Conservation (phyloP, 2,797 vertebrate species). For the Cynopterus sphinx region DNA sequence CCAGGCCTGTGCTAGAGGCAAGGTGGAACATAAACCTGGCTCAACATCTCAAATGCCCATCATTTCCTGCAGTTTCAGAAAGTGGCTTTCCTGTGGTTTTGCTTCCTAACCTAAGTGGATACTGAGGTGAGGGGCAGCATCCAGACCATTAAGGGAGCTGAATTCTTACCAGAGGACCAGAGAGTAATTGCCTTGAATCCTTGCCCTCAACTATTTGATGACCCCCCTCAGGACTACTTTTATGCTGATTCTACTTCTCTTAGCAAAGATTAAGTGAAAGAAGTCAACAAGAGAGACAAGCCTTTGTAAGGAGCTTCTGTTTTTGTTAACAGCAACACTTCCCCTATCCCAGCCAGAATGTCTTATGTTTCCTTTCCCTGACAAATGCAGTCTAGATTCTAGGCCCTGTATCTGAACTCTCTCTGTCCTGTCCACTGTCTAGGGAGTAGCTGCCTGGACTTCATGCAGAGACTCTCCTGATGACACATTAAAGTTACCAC, state of each 20-base stretch:
- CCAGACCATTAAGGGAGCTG: neutral
- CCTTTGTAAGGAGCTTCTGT: neutral
- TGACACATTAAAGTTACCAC: neutral
- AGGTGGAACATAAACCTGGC: neutral
- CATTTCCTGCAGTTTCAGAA: neutral
- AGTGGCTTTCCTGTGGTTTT: neutral
- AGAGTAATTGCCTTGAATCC: neutral
- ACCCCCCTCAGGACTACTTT: neutral
- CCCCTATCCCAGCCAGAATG: fast-evolving
- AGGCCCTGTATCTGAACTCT: neutral
- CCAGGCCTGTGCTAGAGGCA: neutral
- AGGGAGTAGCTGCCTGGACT: neutral
- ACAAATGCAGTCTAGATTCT: neutral
- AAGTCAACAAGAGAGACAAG: neutral
- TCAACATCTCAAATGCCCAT: neutral
- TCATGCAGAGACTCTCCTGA: neutral
- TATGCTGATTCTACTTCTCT: neutral
- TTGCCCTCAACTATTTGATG: neutral
- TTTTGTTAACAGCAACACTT: neutral
- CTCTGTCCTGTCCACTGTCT: neutral
- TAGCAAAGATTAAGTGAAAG: neutral
- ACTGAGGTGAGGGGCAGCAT: neutral
- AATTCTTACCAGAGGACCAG: neutral
- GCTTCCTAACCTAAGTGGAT: neutral
- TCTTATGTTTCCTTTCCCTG: neutral